Percentiles rank a stretch among this genome's conserved stretches.
Evolutionary conservation across 2,113 vertebrate genomes (phyloP).

Genomic region (Festucalex cinctus): DNA sequence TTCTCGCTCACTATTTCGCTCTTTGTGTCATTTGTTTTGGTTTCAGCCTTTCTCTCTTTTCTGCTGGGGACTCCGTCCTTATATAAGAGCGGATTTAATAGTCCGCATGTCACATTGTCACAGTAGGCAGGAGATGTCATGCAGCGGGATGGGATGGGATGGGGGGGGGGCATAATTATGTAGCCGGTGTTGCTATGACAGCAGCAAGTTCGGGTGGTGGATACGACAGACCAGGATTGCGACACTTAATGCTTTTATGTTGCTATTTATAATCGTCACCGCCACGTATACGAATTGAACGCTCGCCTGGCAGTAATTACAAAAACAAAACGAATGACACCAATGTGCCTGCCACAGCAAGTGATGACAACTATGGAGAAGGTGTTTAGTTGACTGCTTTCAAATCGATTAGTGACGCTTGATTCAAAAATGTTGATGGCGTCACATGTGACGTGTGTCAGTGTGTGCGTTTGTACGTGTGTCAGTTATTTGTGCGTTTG

Average conservation of each 20-base stretch:
- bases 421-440: slow-evolving; percentile 7
- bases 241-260: slow-evolving; percentile 79
- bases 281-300: slow-evolving; percentile 67
- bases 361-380: slow-evolving; percentile 25
- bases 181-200: slow-evolving; percentile 76
- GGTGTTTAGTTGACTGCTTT: slow-evolving; percentile 17
- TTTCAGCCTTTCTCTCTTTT: slow-evolving; percentile 43
- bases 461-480: not conserved
- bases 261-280: slow-evolving; percentile 76
- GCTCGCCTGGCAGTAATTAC: slow-evolving; percentile 47
- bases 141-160: slow-evolving; percentile 66
- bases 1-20: not conserved
- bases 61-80: slow-evolving; percentile 62
- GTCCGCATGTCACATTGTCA: slow-evolving; percentile 64
- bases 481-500: slow-evolving; percentile 1
- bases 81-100: slow-evolving; percentile 70
- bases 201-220: slow-evolving; percentile 75
- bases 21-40: slow-evolving; percentile 40
- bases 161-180: slow-evolving; percentile 67
- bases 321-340: slow-evolving; percentile 59
- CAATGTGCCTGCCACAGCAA: slow-evolving; percentile 43
- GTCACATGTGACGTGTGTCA: slow-evolving; percentile 16
- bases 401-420: slow-evolving; percentile 26
- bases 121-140: slow-evolving; percentile 65
- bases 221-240: slow-evolving; percentile 75